Base-by-base conservation (phyloP, 2,113 vertebrate species). In the Eudyptes chrysolophus region DNA sequence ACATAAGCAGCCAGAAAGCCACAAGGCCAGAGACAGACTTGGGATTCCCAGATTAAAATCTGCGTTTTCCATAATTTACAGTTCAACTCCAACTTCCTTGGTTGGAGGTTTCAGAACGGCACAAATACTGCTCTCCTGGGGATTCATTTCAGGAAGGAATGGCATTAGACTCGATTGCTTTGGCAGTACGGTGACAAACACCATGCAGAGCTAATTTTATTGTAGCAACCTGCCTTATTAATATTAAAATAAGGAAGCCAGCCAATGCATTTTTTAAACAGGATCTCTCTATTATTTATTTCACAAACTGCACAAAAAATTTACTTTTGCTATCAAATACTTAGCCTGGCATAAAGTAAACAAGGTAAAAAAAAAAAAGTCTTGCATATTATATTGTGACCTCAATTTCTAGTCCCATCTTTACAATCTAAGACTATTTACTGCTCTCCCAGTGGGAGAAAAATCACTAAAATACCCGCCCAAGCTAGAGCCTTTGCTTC, bases 201-300 rank as follows among this genome's bases (percentile, higher is more conserved):
- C 75, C 75, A 90, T 25, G 70, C 95, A 93, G 81, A 95, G 95
- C 75, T 96, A 96, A 97, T 96, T 93, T 96, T 96, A 96, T 92
- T 97, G 95, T 92, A 89, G 51, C 95, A 92, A 95, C 78, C 78
- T 92, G 74, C 54, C 89, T 94, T 92, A 97, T 96, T 95, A 97
- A 97, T 95, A 97, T 97, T 96, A 97, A 96, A 97, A 96, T 92
- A 92, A 94, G 81, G 70, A 94, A 90, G 91, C 32, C n/a, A 96
- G 78, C 13, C 89, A 90, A 85, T 96, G 82, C 93, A 96, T 96
- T 94, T 92, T 97, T 97, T 95, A 97, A 96, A 96, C 70, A 94
- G 75, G 60, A 77, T 74, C 64, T 76, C 82, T 90, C 88, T 76
- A 95, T 96, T 96, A 97, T 96, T 97, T 96, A 97, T 95, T 96